Conservation (phyloP, 2,888 invertebrate genomes). For the Brachylomia viminalis region DNA sequence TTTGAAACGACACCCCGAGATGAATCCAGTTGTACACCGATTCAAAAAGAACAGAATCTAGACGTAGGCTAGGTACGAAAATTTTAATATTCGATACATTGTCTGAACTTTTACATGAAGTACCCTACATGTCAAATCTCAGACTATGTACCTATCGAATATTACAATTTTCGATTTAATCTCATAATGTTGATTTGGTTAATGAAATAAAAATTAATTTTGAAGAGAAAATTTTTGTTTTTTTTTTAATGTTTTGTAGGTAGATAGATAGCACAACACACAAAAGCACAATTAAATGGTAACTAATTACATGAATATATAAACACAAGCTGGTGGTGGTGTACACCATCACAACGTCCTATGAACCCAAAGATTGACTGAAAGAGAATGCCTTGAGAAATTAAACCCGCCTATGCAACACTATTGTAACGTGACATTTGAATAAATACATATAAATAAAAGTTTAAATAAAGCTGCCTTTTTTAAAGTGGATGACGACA, state of each 20-base stretch:
- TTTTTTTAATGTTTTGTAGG: too few species aligned
- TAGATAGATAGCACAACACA: too few species aligned
- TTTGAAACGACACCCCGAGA: slow-evolving; percentile 19
- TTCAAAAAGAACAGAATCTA: background rate
- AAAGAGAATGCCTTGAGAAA: background rate
- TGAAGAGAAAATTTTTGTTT: background rate
- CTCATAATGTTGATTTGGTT: background rate
- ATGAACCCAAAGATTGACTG: background rate
- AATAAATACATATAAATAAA: background rate
- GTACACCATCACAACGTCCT: too few species aligned
- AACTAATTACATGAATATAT: too few species aligned
- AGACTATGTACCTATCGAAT: background rate
- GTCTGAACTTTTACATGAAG: too few species aligned
- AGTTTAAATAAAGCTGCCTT: too few species aligned
- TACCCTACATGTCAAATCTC: background rate
- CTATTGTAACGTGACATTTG: background rate
- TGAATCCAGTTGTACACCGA: background rate
- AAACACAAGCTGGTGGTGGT: too few species aligned
- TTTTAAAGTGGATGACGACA: too few species aligned
- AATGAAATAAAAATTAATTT: background rate
- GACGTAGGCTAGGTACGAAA: background rate
- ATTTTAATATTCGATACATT: too few species aligned
- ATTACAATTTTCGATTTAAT: background rate
- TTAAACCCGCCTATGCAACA: background rate
- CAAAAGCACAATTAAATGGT: too few species aligned